Conservation (phyloP, 1,140 invertebrate genomes). For the Augochlora pura region DNA sequence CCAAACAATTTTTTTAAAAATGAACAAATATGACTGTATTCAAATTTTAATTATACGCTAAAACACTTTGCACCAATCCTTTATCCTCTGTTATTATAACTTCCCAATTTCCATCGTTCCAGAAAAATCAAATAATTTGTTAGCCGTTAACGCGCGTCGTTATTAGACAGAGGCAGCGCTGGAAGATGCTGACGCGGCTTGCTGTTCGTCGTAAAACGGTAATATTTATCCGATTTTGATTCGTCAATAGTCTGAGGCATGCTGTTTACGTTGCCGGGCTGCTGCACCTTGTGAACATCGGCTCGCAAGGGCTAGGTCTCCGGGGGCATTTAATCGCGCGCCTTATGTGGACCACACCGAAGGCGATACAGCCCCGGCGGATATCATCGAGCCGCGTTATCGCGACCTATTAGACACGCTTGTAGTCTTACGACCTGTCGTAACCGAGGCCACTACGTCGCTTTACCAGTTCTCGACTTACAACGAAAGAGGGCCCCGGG, state of each 20-base stretch:
- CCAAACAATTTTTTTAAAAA: too few species aligned
- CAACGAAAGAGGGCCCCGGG: slow-evolving; percentile 44
- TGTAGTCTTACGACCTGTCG: slow-evolving; percentile 70
- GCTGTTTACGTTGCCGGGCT: not conserved
- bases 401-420: slow-evolving; percentile 71
- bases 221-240: slow-evolving; percentile 24
- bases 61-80: too few species aligned
- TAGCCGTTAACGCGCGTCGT: too few species aligned
- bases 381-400: slow-evolving; percentile 72
- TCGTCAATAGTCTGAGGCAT: not conserved
- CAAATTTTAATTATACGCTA: too few species aligned
- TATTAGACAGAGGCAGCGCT: too few species aligned
- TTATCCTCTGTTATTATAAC: too few species aligned
- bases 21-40: too few species aligned
- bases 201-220: not conserved
- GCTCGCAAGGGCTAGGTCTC: slow-evolving; percentile 6
- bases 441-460: slow-evolving; percentile 66
- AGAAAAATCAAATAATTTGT: too few species aligned
- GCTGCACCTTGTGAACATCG: slow-evolving; percentile 13
- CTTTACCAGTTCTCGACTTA: slow-evolving; percentile 64
- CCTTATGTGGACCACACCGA: slow-evolving; percentile 69
- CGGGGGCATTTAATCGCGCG: slow-evolving; percentile 59
- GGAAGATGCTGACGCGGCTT: too few species aligned
- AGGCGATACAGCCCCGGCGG: slow-evolving; percentile 62
- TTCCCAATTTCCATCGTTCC: too few species aligned